Evolutionary conservation across 2,113 vertebrate species (phyloP).

Genomic region (Vombatus ursinus): DNA sequence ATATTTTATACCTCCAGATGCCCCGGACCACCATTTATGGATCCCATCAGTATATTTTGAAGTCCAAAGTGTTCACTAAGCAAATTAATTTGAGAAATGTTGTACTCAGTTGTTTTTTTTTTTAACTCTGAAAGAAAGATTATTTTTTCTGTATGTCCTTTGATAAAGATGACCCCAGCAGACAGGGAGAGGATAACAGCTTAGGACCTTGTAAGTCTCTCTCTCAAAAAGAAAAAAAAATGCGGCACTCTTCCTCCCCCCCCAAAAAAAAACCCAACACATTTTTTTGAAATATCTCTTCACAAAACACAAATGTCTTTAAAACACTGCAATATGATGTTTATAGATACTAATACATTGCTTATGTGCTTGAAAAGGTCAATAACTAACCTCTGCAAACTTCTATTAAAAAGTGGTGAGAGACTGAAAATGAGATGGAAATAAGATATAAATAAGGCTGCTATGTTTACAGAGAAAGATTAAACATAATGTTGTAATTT

Average conservation of each 20-base stretch:
- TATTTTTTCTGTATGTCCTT: not conserved
- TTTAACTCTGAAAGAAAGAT: not conserved
- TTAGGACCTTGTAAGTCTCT: not conserved
- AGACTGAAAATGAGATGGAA: not conserved
- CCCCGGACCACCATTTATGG: not conserved
- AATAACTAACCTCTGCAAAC: not conserved
- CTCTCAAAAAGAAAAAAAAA: not conserved
- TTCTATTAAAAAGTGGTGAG: not conserved
- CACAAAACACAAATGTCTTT: not conserved
- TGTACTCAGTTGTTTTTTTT: not conserved
- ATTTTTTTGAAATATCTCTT: conserved; percentile 4
- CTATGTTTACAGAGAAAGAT: not conserved
- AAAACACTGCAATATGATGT: not conserved
- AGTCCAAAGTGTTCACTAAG: not conserved
- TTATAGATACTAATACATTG: not conserved
- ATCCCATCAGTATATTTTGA: not conserved
- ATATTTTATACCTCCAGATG: not conserved
- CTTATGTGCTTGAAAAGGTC: not conserved
- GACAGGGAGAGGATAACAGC: not conserved
- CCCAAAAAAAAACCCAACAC: too few relatives aligned
- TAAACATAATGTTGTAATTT: conserved; percentile 7
- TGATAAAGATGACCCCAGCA: not conserved
- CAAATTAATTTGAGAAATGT: not conserved
- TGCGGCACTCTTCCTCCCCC: not conserved
- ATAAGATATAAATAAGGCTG: not conserved